phyloP scores from a whole-genome alignment of 2,888 invertebrate species.

The Tyria jacobaeae region DNA sequence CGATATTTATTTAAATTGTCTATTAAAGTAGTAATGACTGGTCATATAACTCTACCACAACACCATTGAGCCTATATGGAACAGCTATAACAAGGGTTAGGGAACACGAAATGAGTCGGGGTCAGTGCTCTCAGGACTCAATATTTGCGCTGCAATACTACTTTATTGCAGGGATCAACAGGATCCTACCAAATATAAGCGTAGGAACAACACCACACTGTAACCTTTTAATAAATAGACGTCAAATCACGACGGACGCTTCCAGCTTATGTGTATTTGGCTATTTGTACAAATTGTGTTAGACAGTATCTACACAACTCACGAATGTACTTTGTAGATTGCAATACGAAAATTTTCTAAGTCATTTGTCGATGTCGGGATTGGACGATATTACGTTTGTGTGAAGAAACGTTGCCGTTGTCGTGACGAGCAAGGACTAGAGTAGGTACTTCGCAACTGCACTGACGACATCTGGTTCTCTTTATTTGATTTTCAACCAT shows the following conservation, averaged over 20 bases:
- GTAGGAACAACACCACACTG: conserved; percentile 53
- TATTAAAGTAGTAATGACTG: conserved; percentile 47
- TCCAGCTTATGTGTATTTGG: conserved; percentile 42
- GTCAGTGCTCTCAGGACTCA: conserved; percentile 71
- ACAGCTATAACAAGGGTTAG: conserved; percentile 70
- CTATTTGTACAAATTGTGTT: conserved; percentile 45
- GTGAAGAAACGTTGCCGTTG: conserved; percentile 54
- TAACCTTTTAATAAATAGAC: conserved; percentile 64
- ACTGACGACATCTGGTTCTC: conserved; percentile 73
- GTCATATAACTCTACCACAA: conserved; percentile 59
- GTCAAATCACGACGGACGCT: conserved; percentile 57
- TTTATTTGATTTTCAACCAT: conserved; percentile 80
- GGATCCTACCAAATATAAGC: conserved; percentile 65
- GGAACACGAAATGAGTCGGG: conserved; percentile 77
- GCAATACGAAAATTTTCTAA: conserved; percentile 50
- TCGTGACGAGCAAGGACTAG: conserved; percentile 63
- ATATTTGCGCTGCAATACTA: conserved; percentile 81
- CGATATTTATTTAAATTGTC: conserved; percentile 43
- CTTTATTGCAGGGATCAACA: conserved; percentile 79
- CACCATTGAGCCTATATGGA: conserved; percentile 77
- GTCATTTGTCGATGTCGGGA: conserved; percentile 57
- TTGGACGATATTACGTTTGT: conserved; percentile 65
- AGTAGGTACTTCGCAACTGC: conserved; percentile 72
- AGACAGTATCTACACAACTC: conserved; percentile 35
- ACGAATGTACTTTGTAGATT: conserved; percentile 40